phyloP scores from a whole-genome alignment of 2,888 invertebrate species.

The Tipula helvola region DNA sequence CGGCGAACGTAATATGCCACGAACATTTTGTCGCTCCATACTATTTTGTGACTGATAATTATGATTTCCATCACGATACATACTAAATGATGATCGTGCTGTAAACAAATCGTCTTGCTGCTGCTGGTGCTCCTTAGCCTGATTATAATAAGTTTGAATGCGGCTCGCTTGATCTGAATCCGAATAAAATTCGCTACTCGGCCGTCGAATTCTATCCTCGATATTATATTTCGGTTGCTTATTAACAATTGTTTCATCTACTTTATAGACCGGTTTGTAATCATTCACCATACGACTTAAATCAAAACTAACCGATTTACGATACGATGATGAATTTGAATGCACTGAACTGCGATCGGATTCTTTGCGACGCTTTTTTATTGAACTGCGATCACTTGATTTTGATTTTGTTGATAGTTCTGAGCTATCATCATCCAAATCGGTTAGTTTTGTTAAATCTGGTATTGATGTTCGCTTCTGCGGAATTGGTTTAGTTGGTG shows the following conservation, averaged over 20 bases:
- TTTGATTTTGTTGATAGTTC: conserved; percentile 23
- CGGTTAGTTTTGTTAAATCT: neutral
- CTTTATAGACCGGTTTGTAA: conserved; percentile 13
- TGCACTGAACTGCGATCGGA: conserved; percentile 22
- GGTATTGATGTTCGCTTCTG: conserved; percentile 12
- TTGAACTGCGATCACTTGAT: conserved; percentile 25
- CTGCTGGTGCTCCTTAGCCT: conserved; percentile 22
- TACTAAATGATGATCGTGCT: neutral
- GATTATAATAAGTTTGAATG: conserved; percentile 29
- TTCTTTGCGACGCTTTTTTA: conserved; percentile 18
- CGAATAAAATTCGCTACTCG: conserved; percentile 14
- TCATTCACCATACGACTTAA: conserved; percentile 30
- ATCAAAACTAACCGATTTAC: conserved; percentile 36
- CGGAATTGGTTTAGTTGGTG: neutral
- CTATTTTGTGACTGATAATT: neutral
- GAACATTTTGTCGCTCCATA: neutral
- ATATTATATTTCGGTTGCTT: neutral
- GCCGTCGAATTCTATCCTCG: neutral
- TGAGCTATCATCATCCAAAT: neutral
- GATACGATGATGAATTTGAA: conserved; percentile 25
- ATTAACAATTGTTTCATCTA: neutral
- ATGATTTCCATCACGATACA: neutral
- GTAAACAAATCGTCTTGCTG: neutral
- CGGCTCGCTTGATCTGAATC: conserved; percentile 22
- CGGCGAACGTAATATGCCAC: conserved; percentile 30